Conservation (phyloP, 2,888 invertebrate genomes). For the Agriopis marginaria region DNA sequence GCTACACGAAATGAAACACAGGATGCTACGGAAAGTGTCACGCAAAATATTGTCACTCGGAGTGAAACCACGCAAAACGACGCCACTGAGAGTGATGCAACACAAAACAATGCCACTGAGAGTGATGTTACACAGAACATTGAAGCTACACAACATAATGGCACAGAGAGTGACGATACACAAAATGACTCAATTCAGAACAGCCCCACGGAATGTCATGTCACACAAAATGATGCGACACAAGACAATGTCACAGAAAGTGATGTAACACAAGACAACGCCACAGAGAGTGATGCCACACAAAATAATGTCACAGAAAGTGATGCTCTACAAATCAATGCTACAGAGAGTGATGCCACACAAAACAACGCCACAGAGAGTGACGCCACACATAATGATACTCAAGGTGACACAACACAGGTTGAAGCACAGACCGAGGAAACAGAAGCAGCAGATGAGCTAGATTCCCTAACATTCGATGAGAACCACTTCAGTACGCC, state of each 20-base stretch:
- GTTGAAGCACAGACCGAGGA: conserved; percentile 8
- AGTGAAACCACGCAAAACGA: background rate
- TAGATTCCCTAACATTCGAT: conserved; percentile 73
- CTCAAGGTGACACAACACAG: conserved; percentile 20
- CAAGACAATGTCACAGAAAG: background rate
- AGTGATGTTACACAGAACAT: conserved; percentile 1
- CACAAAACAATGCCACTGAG: background rate
- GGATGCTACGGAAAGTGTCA: conserved; percentile 7
- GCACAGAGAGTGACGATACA: background rate
- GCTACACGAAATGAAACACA: conserved; percentile 1
- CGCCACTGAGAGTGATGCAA: background rate
- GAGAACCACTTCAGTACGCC: conserved; percentile 85
- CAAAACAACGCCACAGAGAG: background rate
- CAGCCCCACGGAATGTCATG: background rate
- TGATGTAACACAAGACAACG: background rate
- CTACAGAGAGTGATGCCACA: background rate
- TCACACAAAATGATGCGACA: background rate
- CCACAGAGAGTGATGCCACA: background rate
- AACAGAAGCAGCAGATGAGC: conserved; percentile 39
- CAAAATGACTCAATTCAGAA: background rate
- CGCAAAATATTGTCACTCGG: background rate
- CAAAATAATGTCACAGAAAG: background rate
- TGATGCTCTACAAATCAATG: background rate
- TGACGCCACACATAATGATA: background rate
- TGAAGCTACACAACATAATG: background rate